These are phyloP conservation scores for Chelonus insularis DNA, from an alignment of 1,140 invertebrate species.

Conservation along the genomic window DNA sequence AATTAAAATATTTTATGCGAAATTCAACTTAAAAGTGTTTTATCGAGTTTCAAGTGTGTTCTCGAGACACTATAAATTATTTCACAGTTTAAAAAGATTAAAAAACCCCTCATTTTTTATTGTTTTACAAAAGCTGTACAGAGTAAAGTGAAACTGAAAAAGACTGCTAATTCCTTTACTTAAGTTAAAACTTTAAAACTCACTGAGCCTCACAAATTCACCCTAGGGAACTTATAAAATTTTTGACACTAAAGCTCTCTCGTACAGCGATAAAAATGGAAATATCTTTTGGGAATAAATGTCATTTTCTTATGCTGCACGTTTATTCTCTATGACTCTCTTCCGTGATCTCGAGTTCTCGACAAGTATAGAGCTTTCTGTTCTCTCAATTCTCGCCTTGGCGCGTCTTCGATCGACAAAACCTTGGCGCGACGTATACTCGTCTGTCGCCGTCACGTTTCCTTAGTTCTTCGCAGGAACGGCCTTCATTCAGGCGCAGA, in stretches of 20 bases:
- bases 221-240: constrained; percentile 13
- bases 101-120: too few relatives aligned
- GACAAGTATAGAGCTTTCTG: constrained; percentile 10
- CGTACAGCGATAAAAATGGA: constrained; percentile 23
- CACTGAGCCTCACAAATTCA: neutral
- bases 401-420: constrained; percentile 18
- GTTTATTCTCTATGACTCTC: constrained; percentile 7
- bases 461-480: constrained; percentile 2
- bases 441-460: constrained; percentile 7
- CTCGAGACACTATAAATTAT: too few relatives aligned
- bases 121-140: too few relatives aligned
- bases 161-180: neutral
- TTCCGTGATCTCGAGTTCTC: neutral
- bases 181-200: neutral
- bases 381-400: constrained; percentile 22
- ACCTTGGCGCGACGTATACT: constrained; percentile 1
- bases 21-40: too few relatives aligned
- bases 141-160: neutral
- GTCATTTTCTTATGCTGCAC: constrained; percentile 11
- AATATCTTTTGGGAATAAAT: constrained; percentile 22
- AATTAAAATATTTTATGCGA: too few relatives aligned
- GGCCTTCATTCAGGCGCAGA: constrained; percentile 10
- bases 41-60: too few relatives aligned
- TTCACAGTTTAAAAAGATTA: too few relatives aligned
- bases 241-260: neutral